phyloP scores from a whole-genome alignment of 2,797 vertebrate species.

The Adelosebastes latens region DNA sequence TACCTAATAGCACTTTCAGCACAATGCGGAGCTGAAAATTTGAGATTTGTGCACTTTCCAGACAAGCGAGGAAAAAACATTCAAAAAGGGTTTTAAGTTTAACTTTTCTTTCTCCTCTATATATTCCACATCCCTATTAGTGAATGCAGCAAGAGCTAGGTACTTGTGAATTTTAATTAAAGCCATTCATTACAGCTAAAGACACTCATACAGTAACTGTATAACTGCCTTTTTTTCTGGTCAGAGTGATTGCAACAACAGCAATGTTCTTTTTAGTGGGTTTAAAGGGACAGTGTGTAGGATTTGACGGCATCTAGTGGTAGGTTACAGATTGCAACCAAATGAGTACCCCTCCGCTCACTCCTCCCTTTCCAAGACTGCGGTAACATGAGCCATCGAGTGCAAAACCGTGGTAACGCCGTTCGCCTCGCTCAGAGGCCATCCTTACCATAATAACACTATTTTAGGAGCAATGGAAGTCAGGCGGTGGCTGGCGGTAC shows the following conservation, averaged over 20 bases:
- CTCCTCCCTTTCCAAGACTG: too few relatives aligned
- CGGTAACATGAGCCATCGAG: too few relatives aligned
- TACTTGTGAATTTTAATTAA: not conserved
- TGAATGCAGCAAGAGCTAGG: not conserved
- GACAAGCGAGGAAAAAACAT: not conserved
- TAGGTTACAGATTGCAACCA: too few relatives aligned
- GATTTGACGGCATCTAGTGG: not conserved
- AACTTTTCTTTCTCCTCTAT: not conserved
- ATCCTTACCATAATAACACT: too few relatives aligned
- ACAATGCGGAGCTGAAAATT: not conserved
- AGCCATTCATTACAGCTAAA: not conserved
- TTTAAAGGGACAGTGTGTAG: not conserved
- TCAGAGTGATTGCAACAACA: not conserved
- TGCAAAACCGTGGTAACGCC: too few relatives aligned
- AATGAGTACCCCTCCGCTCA: too few relatives aligned
- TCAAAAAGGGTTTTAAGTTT: not conserved
- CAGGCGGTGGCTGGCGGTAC: too few relatives aligned
- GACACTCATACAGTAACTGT: not conserved
- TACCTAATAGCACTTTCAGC: not conserved
- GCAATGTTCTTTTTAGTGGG: not conserved
- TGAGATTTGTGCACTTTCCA: not conserved
- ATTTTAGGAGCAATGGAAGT: too few relatives aligned
- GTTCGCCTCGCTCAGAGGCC: too few relatives aligned
- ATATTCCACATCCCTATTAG: not conserved
- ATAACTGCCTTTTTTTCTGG: not conserved